phyloP scores from a whole-genome alignment of 2,888 invertebrate genomes.

The Hoplodrina blanda region DNA sequence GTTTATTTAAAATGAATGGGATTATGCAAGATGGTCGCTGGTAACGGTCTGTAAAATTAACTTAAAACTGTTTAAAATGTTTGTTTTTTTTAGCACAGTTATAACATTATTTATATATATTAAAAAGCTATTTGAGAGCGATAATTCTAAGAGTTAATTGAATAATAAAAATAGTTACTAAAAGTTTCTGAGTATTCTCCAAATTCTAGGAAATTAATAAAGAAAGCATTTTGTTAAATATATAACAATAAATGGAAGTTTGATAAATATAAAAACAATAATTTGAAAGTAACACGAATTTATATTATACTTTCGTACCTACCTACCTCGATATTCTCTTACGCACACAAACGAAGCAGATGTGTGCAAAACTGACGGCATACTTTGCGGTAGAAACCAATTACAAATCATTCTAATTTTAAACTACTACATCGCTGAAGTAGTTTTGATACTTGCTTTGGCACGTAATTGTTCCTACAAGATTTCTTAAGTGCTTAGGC shows the following conservation, averaged over 20 bases:
- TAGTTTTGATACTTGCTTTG: slow-evolving; percentile 63
- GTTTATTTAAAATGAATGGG: background rate
- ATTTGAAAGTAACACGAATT: too few relatives aligned
- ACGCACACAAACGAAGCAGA: slow-evolving; percentile 12
- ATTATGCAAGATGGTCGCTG: slow-evolving; percentile 40
- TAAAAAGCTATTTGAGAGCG: too few relatives aligned
- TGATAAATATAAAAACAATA: too few relatives aligned
- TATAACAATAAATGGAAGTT: too few relatives aligned
- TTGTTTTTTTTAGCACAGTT: too few relatives aligned
- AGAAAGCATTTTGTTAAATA: slow-evolving; percentile 8
- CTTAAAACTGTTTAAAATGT: background rate
- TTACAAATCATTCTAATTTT: slow-evolving; percentile 81
- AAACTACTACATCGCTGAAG: slow-evolving; percentile 56
- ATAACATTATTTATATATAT: too few relatives aligned
- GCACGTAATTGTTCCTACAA: fast-evolving
- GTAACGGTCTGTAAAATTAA: slow-evolving; percentile 25
- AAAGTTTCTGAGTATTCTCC: background rate
- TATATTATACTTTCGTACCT: background rate
- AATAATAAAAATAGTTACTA: background rate
- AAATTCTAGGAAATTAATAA: background rate
- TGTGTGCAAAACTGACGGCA: slow-evolving; percentile 46
- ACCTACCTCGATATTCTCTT: background rate
- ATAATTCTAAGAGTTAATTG: background rate
- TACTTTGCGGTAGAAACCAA: slow-evolving; percentile 71
- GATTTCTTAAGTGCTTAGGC: background rate